phyloP scores from a whole-genome alignment of 2,888 invertebrate genomes.

The Erpobdella octoculata region DNA sequence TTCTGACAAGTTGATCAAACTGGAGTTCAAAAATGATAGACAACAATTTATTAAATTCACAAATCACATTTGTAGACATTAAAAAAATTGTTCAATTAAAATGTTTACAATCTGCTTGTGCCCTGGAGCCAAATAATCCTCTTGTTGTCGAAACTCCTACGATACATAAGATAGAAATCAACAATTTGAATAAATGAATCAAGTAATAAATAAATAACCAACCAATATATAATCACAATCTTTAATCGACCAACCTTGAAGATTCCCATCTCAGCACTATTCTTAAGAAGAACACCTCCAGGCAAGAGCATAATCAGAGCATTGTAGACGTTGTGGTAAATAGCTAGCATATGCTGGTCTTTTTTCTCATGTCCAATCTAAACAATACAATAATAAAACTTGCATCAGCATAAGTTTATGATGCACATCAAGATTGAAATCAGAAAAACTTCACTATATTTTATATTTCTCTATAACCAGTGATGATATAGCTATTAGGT shows the following conservation, averaged over 20 bases:
- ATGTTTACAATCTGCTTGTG: slow-evolving; percentile 7
- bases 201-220: not conserved
- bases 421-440: too few relatives aligned
- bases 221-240: not conserved
- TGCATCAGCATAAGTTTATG: too few relatives aligned
- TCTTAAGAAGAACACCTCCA: slow-evolving; percentile 77
- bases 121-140: not conserved
- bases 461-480: too few relatives aligned
- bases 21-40: not conserved
- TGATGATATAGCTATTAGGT: too few relatives aligned
- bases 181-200: not conserved
- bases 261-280: slow-evolving; percentile 82
- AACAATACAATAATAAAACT: slow-evolving; percentile 45
- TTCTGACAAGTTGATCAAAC: not conserved
- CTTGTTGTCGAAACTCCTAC: too few relatives aligned
- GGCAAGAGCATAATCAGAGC: slow-evolving; percentile 74
- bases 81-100: slow-evolving; percentile 1
- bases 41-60: not conserved
- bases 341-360: slow-evolving; percentile 58
- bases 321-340: slow-evolving; percentile 67
- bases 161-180: not conserved
- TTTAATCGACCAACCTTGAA: slow-evolving; percentile 52
- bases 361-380: slow-evolving; percentile 46
- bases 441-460: too few relatives aligned
- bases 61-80: not conserved